Conservation (phyloP, 2,113 vertebrate genomes). For the Lepisosteus osseus region DNA sequence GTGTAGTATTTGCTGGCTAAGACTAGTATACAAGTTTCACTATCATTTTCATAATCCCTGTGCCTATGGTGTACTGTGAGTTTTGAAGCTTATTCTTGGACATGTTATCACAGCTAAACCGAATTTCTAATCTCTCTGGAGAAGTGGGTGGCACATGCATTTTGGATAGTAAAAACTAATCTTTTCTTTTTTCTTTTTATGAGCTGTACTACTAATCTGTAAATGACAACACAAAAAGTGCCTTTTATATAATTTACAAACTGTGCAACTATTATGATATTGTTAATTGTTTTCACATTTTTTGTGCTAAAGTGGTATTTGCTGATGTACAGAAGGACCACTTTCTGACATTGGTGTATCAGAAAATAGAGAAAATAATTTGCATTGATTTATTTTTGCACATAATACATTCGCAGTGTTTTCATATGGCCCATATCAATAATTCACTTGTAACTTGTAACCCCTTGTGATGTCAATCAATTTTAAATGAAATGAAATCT, state of each 20-base stretch:
- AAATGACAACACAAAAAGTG: constrained; percentile 47
- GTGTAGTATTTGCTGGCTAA: constrained; percentile 45
- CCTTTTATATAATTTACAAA: constrained; percentile 68
- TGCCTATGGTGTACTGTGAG: constrained; percentile 41
- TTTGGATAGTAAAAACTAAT: constrained; percentile 67
- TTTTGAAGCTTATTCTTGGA: constrained; percentile 57
- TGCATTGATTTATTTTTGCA: constrained; percentile 33
- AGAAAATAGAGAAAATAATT: constrained; percentile 45
- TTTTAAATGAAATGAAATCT: constrained; percentile 1
- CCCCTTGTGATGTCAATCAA: too few species aligned
- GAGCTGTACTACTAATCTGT: constrained; percentile 43
- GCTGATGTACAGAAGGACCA: constrained; percentile 53
- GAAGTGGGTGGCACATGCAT: constrained; percentile 61
- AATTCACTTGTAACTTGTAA: too few species aligned
- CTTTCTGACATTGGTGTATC: constrained; percentile 37
- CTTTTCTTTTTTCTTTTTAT: constrained; percentile 53
- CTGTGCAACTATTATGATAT: constrained; percentile 59
- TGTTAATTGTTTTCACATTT: constrained; percentile 49
- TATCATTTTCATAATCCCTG: constrained; percentile 52
- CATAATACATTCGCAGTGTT: constrained; percentile 27
- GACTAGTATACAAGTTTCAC: constrained; percentile 43
- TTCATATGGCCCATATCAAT: constrained; percentile 20
- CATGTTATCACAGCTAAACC: constrained; percentile 61
- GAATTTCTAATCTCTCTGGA: constrained; percentile 62
- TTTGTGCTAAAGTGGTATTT: constrained; percentile 48